A percentile compares a stretch with the other conserved stretches of the same genome.
Evolutionary conservation across 2,888 invertebrate genomes (phyloP).

Genomic region (Allygus modestus): DNA sequence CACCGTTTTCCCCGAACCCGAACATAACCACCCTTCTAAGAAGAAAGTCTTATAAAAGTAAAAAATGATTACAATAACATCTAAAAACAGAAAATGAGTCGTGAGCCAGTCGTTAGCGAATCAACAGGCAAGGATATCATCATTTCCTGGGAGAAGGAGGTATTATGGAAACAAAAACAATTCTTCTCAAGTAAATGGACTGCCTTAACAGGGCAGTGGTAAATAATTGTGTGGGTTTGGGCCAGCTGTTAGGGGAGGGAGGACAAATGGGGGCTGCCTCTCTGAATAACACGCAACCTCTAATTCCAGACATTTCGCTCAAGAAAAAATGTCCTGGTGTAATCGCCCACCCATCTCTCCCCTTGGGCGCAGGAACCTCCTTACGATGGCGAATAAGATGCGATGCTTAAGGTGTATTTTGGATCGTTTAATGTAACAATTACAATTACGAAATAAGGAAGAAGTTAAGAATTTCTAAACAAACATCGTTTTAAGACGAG

Average conservation of each 20-base stretch:
- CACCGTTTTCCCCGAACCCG: no score
- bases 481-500: no score
- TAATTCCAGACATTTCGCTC: slow-evolving; percentile 59
- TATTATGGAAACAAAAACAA: slow-evolving; percentile 56
- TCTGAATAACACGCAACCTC: slow-evolving; percentile 61
- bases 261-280: slow-evolving; percentile 59
- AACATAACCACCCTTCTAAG: no score
- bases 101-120: background rate
- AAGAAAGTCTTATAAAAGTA: no score
- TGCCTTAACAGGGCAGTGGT: slow-evolving; percentile 49
- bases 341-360: slow-evolving; percentile 40
- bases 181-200: slow-evolving; percentile 51
- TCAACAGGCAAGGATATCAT: slow-evolving; percentile 45
- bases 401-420: no score
- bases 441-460: no score
- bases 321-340: slow-evolving; percentile 54
- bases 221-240: slow-evolving; percentile 61
- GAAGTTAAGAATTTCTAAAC: no score
- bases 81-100: background rate
- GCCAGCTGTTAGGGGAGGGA: slow-evolving; percentile 31
- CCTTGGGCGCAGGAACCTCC: background rate
- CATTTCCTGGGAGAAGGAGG: slow-evolving; percentile 43
- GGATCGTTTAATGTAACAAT: no score
- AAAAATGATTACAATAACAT: background rate
- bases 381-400: background rate